Evolutionary conservation across 2,113 vertebrate species (phyloP).

Genomic region (Passer domesticus): DNA sequence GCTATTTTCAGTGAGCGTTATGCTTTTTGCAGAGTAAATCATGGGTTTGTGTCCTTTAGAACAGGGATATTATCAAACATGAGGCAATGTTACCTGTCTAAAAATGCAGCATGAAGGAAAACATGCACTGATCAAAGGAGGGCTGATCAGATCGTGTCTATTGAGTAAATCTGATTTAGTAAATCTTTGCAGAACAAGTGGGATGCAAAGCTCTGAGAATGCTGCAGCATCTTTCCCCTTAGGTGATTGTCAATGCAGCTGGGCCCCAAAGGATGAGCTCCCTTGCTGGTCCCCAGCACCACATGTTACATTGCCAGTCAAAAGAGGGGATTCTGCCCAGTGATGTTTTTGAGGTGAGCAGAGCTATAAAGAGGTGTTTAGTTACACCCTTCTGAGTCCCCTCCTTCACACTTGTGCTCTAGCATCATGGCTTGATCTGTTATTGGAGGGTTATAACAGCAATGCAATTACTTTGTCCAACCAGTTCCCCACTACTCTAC

Average conservation of each 20-base stretch:
- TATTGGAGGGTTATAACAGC: background rate
- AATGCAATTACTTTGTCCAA: background rate
- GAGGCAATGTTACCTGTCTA: constrained; percentile 57
- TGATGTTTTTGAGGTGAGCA: background rate
- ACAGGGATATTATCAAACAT: constrained; percentile 67
- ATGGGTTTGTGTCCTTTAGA: constrained; percentile 70
- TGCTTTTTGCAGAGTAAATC: constrained; percentile 78
- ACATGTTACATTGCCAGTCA: background rate
- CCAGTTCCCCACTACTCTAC: background rate
- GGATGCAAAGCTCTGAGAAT: background rate
- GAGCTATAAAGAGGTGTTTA: background rate
- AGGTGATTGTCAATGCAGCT: background rate
- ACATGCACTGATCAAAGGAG: background rate
- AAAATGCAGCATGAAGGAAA: constrained; percentile 24
- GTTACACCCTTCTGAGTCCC: fast-evolving
- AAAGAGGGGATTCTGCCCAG: background rate
- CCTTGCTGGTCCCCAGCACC: background rate
- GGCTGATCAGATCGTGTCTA: fast-evolving
- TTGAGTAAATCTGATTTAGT: background rate
- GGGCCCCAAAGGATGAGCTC: background rate
- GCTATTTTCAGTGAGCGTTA: constrained; percentile 81
- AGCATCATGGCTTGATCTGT: background rate
- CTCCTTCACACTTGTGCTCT: fast-evolving
- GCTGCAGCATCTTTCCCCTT: background rate
- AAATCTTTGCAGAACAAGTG: background rate